Evolutionary conservation across 2,113 vertebrate genomes (phyloP), one percentile per base, ranked within the genome.

Genomic region (Platanista minor): DNA sequence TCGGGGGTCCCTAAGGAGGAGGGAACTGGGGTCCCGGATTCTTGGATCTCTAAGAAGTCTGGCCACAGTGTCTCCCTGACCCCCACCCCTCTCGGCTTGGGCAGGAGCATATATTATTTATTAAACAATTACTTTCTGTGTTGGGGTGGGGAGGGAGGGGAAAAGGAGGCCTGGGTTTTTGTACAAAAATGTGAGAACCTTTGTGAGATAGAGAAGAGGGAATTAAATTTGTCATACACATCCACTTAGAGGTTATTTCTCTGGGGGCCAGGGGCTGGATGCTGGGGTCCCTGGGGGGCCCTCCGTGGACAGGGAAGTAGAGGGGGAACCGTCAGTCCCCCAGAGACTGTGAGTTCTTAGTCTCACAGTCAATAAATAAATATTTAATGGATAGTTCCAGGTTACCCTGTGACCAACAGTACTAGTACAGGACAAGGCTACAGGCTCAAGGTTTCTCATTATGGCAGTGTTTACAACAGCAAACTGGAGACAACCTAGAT

Each of bases 61-160:
- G 54, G 61, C 78, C 52, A 21, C 27, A 6, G 67, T 41, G 43
- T 49, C 52, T 41, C 74, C 78, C 54, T n/a, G 77, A n/a, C 52
- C 43, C 81, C 57, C 27, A 2, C 33, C 27, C 64, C 20, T 54
- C 46, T 41, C 66, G 82, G 59, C 66, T 94, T 33, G 77, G 84
- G 82, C 62, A 88, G 94, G 71, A 85, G 13, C 46, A 66, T 67
- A 18, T 87, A 81, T 87, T 97, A 97, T 98, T 98, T 98, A 97
- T 98, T 98, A 91, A 91, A 89, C 77, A 66, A 61, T 91, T 78
- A 93, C 86, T 95, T 97, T 96, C 46, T 94, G 62, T 66, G 41
- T 84, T 82, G 62, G 59, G 80, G 12, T 29, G 67, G 59, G 87
- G 36, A 41, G 59, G 87, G 84, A 43, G 12, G 57, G 66, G 33